Evolutionary conservation across 2,888 invertebrate genomes (phyloP).

Genomic region (Liposcelis brunnea): DNA sequence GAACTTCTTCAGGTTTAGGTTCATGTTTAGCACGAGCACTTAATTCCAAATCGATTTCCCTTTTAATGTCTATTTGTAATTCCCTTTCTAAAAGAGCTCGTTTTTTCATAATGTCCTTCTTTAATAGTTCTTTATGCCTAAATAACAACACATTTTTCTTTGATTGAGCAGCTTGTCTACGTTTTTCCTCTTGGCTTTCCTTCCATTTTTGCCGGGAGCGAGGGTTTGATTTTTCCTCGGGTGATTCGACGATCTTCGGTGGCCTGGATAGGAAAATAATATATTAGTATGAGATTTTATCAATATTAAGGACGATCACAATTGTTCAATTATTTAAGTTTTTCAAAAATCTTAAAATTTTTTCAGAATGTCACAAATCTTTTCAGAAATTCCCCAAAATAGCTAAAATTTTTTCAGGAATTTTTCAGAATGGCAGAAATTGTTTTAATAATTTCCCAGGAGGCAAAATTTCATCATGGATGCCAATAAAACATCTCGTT

Average conservation of each 20-base stretch:
- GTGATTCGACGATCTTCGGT: slow-evolving; percentile 14
- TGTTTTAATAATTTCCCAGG: no score
- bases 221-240: slow-evolving; percentile 22
- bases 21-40: slow-evolving; percentile 26
- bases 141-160: slow-evolving; percentile 57
- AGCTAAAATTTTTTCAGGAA: no score
- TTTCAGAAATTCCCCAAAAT: no score
- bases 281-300: no score
- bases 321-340: background rate
- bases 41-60: background rate
- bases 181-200: slow-evolving; percentile 32
- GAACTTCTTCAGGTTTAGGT: slow-evolving; percentile 51
- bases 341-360: background rate
- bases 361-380: no score
- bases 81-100: slow-evolving; percentile 75
- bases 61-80: slow-evolving; percentile 78
- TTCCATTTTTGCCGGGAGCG: slow-evolving; percentile 20
- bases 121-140: slow-evolving; percentile 79
- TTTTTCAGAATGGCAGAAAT: no score
- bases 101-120: slow-evolving; percentile 85
- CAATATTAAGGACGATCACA: no score
- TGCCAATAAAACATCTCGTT: no score
- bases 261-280: slow-evolving; percentile 1
- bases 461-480: no score
- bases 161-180: slow-evolving; percentile 33